A percentile compares a stretch with the other conserved stretches of the same genome.
Evolutionary conservation across 2,113 vertebrate species (phyloP).

Genomic region (Ceyx cyanopectus): DNA sequence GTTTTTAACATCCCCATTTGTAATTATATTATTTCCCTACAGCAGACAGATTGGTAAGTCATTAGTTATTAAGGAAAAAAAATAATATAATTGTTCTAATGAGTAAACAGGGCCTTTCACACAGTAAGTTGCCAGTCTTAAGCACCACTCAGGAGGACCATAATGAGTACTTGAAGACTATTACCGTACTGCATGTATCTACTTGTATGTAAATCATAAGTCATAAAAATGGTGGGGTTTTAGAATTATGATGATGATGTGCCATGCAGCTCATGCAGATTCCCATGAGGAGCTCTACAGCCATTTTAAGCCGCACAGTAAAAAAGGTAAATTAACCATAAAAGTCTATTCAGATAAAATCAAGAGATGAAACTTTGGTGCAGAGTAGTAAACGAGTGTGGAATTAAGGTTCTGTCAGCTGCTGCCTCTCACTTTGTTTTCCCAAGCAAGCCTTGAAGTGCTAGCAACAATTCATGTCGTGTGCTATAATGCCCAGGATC

Average conservation of each 20-base stretch:
- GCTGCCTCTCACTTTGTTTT: background rate
- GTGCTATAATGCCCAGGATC: background rate
- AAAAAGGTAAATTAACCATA: background rate
- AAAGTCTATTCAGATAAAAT: background rate
- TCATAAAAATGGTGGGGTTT: background rate
- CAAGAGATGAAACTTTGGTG: background rate
- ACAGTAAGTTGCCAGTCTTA: background rate
- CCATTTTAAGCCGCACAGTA: background rate
- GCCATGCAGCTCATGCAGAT: background rate
- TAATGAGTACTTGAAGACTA: background rate
- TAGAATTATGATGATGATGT: background rate
- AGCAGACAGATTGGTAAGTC: background rate
- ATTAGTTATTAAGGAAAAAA: background rate
- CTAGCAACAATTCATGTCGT: accelerated
- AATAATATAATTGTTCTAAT: background rate
- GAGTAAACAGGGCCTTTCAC: background rate
- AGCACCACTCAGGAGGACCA: background rate
- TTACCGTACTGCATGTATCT: background rate
- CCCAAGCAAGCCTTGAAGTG: background rate
- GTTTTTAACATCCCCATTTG: slow-evolving; percentile 28
- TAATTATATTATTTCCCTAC: background rate
- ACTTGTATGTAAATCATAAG: background rate
- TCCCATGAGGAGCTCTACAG: background rate
- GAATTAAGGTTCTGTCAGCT: background rate
- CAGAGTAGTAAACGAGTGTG: background rate